These are phyloP conservation scores for Aphelinus certus DNA, from an alignment of 1,140 invertebrate species.

Conservation along the genomic window DNA sequence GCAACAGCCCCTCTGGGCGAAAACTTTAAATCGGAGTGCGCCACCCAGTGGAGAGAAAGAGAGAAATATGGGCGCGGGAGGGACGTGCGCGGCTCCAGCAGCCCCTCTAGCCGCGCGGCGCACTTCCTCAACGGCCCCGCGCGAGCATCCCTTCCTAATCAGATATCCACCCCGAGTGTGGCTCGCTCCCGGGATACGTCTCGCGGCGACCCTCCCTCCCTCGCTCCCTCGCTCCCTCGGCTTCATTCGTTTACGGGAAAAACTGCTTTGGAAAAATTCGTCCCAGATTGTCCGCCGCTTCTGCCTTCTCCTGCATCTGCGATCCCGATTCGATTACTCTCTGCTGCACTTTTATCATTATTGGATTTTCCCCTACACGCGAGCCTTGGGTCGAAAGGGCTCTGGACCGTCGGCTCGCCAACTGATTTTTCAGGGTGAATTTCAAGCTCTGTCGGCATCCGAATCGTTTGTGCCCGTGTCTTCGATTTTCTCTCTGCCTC, in stretches of 20 bases:
- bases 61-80: neutral
- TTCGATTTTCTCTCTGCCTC: too few species aligned
- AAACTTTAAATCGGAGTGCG: slow-evolving; percentile 32
- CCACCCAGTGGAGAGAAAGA: slow-evolving; percentile 37
- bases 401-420: too few species aligned
- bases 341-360: neutral
- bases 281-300: neutral
- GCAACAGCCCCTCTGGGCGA: slow-evolving; percentile 40
- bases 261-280: neutral
- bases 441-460: too few species aligned
- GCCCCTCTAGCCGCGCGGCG: neutral
- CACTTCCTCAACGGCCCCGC: slow-evolving; percentile 24
- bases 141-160: slow-evolving; percentile 47
- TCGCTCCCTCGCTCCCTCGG: neutral
- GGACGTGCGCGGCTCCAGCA: too few species aligned
- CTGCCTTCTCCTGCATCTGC: too few species aligned
- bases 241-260: slow-evolving; percentile 17
- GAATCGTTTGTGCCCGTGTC: too few species aligned
- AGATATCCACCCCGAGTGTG: slow-evolving; percentile 36
- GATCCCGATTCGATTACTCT: too few species aligned
- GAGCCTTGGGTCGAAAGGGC: too few species aligned
- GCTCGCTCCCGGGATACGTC: too few species aligned
- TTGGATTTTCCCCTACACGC: too few species aligned
- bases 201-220: too few species aligned
- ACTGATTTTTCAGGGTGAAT: too few species aligned